A percentile compares a stretch with the other conserved stretches of the same genome.
Conservation (phyloP, 92 coral and sea anemone genomes). For the Montipora capitata region DNA sequence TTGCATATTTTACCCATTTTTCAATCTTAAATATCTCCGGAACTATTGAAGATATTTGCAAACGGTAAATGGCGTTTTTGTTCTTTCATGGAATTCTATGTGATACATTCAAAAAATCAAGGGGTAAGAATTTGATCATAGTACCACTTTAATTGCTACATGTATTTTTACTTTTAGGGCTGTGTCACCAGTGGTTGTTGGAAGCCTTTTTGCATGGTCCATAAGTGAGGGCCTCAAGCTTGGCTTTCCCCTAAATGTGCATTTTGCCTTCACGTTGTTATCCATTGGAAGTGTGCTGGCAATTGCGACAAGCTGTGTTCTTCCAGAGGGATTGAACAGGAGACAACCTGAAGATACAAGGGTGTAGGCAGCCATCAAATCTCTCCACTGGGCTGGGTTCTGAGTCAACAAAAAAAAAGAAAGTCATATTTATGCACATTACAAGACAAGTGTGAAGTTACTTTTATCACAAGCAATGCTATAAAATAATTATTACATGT, state of each 20-base stretch:
- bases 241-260: constrained; percentile 90
- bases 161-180: constrained; percentile 49
- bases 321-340: constrained; percentile 67
- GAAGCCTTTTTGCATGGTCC: constrained; percentile 95
- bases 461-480: too few species aligned
- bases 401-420: background rate
- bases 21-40: too few species aligned
- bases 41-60: too few species aligned
- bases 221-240: constrained; percentile 79
- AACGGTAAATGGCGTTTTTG: too few species aligned
- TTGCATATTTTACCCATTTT: too few species aligned
- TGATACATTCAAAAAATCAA: too few species aligned
- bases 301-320: constrained; percentile 65
- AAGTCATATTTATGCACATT: background rate
- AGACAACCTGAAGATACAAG: constrained; percentile 12
- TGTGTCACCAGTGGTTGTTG: constrained; percentile 77
- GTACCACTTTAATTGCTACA: background rate
- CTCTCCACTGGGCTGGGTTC: background rate
- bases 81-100: too few species aligned
- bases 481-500: too few species aligned
- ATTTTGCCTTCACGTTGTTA: constrained; percentile 74
- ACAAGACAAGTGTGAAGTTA: too few species aligned
- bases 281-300: constrained; percentile 66
- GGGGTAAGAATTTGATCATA: too few species aligned
- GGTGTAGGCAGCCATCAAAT: background rate